Base-by-base conservation (phyloP, 2,888 invertebrate genomes). In the Imbricaverruca yamaguchii region DNA sequence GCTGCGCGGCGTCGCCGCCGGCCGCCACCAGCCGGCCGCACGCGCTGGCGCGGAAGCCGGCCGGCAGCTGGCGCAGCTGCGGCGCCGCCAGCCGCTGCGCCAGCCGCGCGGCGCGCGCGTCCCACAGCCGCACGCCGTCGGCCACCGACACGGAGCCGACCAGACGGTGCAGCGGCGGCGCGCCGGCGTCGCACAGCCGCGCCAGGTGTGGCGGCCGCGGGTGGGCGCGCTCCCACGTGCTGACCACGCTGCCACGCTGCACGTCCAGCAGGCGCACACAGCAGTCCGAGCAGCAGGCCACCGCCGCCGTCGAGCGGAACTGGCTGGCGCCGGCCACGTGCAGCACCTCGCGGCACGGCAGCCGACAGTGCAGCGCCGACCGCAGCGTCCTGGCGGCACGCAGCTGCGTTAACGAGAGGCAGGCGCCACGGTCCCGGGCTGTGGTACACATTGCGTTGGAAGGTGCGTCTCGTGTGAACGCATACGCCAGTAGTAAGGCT, bases 111-210 rank as follows among this genome's bases (percentile, higher is more conserved):
- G 23, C 53, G 18, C 74, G 39, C 6, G 10, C 53, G 53, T 74
- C 74, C 74, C 74, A 74, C 53, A 74, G 74, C 6, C 74, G 74
- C 74, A 74, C 74, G 53, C 74, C 74, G 53, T 74, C 74, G 53
- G 13, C 74, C 13, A 53, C 53, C 39, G 74, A 10, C 15, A 13
- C 74, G 53, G 74, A 74, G 74, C 74, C 74, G 53, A 74, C 18
- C 74, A 74, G 53, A 21, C 53, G 23, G 74, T 74, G 18, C 8
- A 74, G 53, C 74, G 74, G 74, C 53, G 74, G 39, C 74, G 74
- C n/a, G 74, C 74, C 74, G 39, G 39, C 39, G 21, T 74, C 74
- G 53, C 74, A 74, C 13, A 74, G 74, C 7, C 74, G 74, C 53
- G 74, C 74, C 53, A 74, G 53, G 74, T 74, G 74, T 7, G 74